These are phyloP conservation scores for Coreius guichenoti DNA, from an alignment of 2,797 vertebrate genomes.

Conservation along the genomic window DNA sequence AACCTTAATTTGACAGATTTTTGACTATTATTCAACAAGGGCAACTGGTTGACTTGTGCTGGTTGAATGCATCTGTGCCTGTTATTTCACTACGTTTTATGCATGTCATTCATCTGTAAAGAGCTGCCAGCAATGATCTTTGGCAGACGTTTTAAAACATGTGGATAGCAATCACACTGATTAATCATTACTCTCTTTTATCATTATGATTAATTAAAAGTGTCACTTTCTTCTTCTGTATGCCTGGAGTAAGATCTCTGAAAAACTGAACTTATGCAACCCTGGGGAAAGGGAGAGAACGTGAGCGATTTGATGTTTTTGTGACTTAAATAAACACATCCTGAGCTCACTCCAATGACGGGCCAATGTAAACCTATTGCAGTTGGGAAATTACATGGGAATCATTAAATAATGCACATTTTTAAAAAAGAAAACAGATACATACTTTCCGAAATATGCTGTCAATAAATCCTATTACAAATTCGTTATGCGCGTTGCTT, in stretches of 20 bases:
- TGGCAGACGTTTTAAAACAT: slow-evolving; percentile 21
- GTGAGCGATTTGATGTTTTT: not conserved
- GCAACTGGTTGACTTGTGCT: not conserved
- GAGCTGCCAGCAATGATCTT: slow-evolving; percentile 28
- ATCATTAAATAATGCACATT: not conserved
- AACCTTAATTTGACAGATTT: not conserved
- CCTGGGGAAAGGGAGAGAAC: not conserved
- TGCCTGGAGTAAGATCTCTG: slow-evolving; percentile 13
- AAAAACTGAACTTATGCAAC: not conserved
- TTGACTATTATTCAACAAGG: not conserved
- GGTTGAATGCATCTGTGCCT: not conserved
- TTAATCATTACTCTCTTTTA: slow-evolving; percentile 18
- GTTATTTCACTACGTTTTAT: not conserved
- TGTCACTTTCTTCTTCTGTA: slow-evolving; percentile 11
- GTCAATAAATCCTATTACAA: not conserved
- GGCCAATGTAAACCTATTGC: not conserved
- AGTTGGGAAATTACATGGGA: not conserved
- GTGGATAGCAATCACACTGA: not conserved
- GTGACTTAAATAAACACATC: not conserved
- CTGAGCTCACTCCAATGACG: not conserved
- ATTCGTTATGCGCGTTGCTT: too few species aligned
- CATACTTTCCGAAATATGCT: not conserved
- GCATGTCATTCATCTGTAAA: not conserved
- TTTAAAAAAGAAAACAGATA: not conserved
- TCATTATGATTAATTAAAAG: slow-evolving; percentile 26